A percentile compares a stretch with the other conserved stretches of the same genome.
phyloP scores from a whole-genome alignment of 2,888 invertebrate species.

The Drosophila robusta region DNA sequence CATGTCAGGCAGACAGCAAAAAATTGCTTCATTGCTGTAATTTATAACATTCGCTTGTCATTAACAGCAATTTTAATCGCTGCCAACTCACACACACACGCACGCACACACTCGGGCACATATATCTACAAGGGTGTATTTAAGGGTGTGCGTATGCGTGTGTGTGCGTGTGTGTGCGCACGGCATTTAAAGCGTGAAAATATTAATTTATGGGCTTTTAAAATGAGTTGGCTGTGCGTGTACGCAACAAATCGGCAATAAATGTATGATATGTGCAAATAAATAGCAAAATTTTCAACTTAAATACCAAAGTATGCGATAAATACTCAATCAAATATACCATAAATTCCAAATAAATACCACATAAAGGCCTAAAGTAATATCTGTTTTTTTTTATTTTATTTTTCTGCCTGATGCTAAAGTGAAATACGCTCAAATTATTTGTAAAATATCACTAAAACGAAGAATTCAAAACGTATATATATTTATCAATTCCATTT shows the following conservation, averaged over 20 bases:
- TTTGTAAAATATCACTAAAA: background rate
- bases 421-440: background rate
- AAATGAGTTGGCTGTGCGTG: slow-evolving; percentile 51
- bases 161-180: slow-evolving; percentile 31
- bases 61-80: slow-evolving; percentile 79
- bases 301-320: slow-evolving; percentile 51
- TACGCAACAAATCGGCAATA: slow-evolving; percentile 54
- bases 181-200: slow-evolving; percentile 77
- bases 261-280: slow-evolving; percentile 50
- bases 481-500: background rate
- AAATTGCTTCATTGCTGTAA: slow-evolving; percentile 79
- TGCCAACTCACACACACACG: slow-evolving; percentile 40
- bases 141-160: slow-evolving; percentile 29
- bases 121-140: slow-evolving; percentile 23
- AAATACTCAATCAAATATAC: slow-evolving; percentile 48
- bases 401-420: background rate
- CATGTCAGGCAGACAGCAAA: slow-evolving; percentile 48
- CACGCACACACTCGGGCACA: slow-evolving; percentile 1
- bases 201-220: slow-evolving; percentile 75
- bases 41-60: slow-evolving; percentile 83
- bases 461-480: background rate
- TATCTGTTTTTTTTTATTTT: slow-evolving; percentile 13
- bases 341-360: slow-evolving; percentile 59
- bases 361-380: slow-evolving; percentile 47
- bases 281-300: slow-evolving; percentile 49